phyloP scores from a whole-genome alignment of 1,140 invertebrate species.

The Lucilia sericata region DNA sequence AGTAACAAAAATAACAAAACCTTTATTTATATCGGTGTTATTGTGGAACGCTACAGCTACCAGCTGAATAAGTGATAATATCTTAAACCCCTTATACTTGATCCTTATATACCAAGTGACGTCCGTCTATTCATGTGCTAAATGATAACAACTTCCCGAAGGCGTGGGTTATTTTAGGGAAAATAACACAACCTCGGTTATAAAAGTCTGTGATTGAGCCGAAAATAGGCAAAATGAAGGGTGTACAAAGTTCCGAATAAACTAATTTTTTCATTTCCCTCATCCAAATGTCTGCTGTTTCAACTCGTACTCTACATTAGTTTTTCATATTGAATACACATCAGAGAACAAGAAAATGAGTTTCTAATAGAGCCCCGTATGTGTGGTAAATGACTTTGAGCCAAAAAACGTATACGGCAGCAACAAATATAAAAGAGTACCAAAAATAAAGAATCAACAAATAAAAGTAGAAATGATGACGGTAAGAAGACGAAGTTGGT shows the following conservation, averaged over 20 bases:
- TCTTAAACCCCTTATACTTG: too few species aligned
- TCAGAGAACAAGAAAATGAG: constrained; percentile 36
- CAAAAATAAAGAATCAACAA: background rate
- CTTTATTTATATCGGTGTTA: too few species aligned
- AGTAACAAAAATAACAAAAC: background rate
- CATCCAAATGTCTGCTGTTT: background rate
- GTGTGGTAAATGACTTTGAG: constrained; percentile 20
- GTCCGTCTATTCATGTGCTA: too few species aligned
- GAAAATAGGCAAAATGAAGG: too few species aligned
- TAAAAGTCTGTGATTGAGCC: too few species aligned
- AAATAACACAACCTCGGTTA: too few species aligned
- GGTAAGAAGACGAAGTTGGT: background rate
- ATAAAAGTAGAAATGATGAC: background rate
- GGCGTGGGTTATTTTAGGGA: too few species aligned
- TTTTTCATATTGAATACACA: constrained; percentile 12
- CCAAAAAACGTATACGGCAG: background rate
- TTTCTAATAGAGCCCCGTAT: constrained; percentile 32
- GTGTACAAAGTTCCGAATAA: too few species aligned
- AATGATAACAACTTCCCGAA: too few species aligned
- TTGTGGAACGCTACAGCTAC: too few species aligned
- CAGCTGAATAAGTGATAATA: too few species aligned
- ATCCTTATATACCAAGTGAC: too few species aligned
- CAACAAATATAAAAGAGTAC: background rate
- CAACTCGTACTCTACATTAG: background rate
- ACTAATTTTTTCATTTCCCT: background rate